These are phyloP conservation scores for Malthinus flaveolus DNA, from an alignment of 2,888 invertebrate genomes.

Conservation along the genomic window DNA sequence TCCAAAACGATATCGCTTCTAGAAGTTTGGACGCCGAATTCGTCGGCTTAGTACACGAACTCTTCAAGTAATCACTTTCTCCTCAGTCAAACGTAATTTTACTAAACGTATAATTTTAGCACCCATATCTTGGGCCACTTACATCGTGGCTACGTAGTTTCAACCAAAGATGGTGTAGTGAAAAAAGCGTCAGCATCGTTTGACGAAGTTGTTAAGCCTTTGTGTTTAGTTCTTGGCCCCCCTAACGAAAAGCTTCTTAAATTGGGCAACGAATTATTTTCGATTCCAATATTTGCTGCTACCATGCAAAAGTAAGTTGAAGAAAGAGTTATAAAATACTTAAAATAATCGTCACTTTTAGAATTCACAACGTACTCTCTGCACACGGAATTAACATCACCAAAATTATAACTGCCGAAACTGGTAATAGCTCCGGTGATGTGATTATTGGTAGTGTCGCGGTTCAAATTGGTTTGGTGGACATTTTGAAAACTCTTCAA, in stretches of 20 bases:
- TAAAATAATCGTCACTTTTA: background rate
- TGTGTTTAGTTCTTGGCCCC: slow-evolving; percentile 9
- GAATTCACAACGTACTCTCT: slow-evolving; percentile 13
- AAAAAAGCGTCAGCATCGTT: background rate
- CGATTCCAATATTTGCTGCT: slow-evolving; percentile 71
- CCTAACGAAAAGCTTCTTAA: slow-evolving; percentile 2
- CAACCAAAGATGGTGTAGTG: slow-evolving; percentile 16
- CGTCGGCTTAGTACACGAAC: slow-evolving; percentile 42
- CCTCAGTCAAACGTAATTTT: background rate
- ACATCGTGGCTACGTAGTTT: slow-evolving; percentile 17
- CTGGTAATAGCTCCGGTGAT: background rate
- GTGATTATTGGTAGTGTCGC: slow-evolving; percentile 48
- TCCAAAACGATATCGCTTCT: slow-evolving; percentile 67
- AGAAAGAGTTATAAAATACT: background rate
- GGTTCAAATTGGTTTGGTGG: slow-evolving; percentile 58
- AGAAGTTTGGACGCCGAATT: slow-evolving; percentile 65
- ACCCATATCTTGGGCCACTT: slow-evolving; percentile 1
- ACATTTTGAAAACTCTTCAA: slow-evolving; percentile 58
- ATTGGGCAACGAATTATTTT: slow-evolving; percentile 59
- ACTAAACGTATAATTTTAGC: slow-evolving; percentile 10
- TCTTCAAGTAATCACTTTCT: slow-evolving; percentile 38
- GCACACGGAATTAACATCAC: slow-evolving; percentile 13
- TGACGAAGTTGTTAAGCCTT: slow-evolving; percentile 1
- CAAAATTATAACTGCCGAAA: slow-evolving; percentile 8
- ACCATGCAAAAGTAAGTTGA: slow-evolving; percentile 64